Percentiles rank a stretch among this genome's conserved stretches.
Conservation (phyloP, 2,113 vertebrate genomes). For the Anas platyrhynchos region DNA sequence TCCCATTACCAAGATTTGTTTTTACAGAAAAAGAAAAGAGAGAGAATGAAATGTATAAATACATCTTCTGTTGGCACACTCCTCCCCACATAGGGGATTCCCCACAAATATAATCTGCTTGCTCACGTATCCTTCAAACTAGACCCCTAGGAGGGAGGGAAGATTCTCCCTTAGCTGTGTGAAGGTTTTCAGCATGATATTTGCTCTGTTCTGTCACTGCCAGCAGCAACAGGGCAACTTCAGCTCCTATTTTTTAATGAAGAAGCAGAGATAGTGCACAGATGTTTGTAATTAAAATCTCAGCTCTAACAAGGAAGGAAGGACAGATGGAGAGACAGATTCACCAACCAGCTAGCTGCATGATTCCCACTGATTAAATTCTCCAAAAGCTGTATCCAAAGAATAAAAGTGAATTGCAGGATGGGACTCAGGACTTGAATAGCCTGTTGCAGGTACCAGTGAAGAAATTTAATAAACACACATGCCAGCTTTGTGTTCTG, state of each 20-base stretch:
- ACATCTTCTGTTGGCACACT: neutral
- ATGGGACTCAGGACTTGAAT: neutral
- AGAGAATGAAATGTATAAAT: neutral
- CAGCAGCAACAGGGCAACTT: constrained; percentile 9
- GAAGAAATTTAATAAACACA: neutral
- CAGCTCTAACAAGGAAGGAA: constrained; percentile 50
- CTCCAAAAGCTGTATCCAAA: constrained; percentile 3
- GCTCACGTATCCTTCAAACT: neutral
- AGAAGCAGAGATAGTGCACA: constrained; percentile 11
- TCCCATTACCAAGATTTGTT: neutral
- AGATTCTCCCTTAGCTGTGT: neutral
- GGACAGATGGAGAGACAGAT: constrained; percentile 54
- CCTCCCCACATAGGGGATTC: neutral
- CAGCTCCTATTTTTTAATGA: constrained; percentile 30
- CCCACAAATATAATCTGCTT: neutral
- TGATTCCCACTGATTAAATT: constrained; percentile 5
- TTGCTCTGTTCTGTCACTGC: neutral
- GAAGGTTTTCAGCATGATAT: neutral
- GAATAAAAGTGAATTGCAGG: neutral
- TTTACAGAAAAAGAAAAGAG: neutral
- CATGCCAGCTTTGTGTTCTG: neutral
- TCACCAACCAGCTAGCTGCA: constrained; percentile 36
- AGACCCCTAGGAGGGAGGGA: neutral
- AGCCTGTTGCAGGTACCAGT: neutral
- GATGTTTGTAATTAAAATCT: constrained; percentile 65